Evolutionary conservation across 2,113 vertebrate species (phyloP), one percentile per base, ranked within the genome.

Genomic region (Charina bottae): DNA sequence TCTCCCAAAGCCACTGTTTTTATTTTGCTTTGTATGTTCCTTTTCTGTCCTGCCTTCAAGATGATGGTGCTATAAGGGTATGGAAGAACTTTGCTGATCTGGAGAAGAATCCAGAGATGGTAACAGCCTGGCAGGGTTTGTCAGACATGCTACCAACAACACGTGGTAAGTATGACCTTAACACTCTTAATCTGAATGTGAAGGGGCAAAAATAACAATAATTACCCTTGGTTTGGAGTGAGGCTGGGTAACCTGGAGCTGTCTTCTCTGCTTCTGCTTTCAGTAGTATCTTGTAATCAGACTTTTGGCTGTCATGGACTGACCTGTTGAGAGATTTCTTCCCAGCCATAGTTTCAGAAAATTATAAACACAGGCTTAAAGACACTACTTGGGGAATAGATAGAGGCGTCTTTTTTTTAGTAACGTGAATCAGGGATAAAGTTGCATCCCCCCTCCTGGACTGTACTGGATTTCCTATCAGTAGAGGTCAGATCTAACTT

Each of bases 1-100:
- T 42, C 1, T 54, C 28, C 53, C 78, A 54, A 91, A 42, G 3
- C 26, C 21, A n/a, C 21, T 37, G 6, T 78, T 78, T 56, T 93
- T 93, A 93, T 3, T 0, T 2, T 92, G 88, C n/a, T 0, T 21
- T 68, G 68, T 92, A 23, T 33, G 93, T 90, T 88, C 92, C 9
- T 91, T 85, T 46, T 21, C 90, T 92, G 56, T 94, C 87, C 92
- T 78, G 88, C 92, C 89, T 85, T 92, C 86, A 93, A 99, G 99
- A 99, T 4, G 99, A 99, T 0, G 99, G 99, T 4, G 99, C 99
- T 49, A 96, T 99, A 95, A 96, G 99, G 0, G 98, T 99, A 93
- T 99, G 99, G 99, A 99, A 99, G 97, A 99, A 99, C 96, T 99
- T 99, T 58, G 99, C 99, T 0, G 99, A 99, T 95, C 97, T 98